A percentile compares a stretch with the other conserved stretches of the same genome.
These are phyloP conservation scores for Pentalonia nigronervosa DNA, from an alignment of 1,140 invertebrate genomes.

Conservation along the genomic window DNA sequence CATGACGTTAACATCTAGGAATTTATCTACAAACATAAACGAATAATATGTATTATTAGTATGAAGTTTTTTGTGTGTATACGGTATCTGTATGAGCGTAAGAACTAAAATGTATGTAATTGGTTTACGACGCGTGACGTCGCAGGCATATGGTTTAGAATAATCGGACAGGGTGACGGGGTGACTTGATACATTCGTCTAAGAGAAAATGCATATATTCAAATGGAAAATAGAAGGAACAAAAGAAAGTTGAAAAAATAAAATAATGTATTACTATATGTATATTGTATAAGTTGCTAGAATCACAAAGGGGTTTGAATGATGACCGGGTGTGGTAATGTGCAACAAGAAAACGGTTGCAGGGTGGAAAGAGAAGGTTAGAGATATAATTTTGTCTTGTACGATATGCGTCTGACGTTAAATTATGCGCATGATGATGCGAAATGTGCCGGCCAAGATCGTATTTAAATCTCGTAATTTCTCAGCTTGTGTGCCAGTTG, in stretches of 20 bases:
- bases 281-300: background rate
- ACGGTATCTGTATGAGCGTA: background rate
- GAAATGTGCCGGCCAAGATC: constrained; percentile 51
- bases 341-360: constrained; percentile 43
- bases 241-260: constrained; percentile 30
- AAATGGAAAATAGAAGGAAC: background rate
- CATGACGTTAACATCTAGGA: background rate
- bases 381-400: constrained; percentile 56
- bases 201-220: background rate
- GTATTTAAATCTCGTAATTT: constrained; percentile 58
- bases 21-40: background rate
- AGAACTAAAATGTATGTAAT: background rate
- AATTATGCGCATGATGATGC: constrained; percentile 58
- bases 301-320: constrained; percentile 46
- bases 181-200: background rate
- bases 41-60: background rate
- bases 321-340: constrained; percentile 50
- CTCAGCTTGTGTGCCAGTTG: constrained; percentile 51
- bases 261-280: constrained; percentile 19
- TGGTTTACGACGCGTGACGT: background rate
- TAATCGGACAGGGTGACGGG: background rate
- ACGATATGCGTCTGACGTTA: constrained; percentile 56
- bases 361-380: background rate
- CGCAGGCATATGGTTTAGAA: background rate
- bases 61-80: background rate